Percentiles rank a stretch among this genome's conserved stretches.
Conservation (phyloP, 2,113 vertebrate genomes). For the Gracilinanus agilis region DNA sequence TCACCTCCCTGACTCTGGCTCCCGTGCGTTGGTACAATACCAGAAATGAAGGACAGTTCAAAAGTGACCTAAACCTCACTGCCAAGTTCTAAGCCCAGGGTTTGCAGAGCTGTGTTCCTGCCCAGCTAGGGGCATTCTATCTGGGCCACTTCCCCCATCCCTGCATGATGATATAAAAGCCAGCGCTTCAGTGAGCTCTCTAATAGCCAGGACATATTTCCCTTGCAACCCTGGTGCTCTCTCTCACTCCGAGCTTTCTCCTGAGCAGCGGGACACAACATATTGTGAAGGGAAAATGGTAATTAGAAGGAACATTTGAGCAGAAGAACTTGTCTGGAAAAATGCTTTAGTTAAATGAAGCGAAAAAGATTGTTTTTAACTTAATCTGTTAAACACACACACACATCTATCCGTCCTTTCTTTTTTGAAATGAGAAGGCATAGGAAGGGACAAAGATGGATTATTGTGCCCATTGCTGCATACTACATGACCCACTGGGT, state of each 20-base stretch:
- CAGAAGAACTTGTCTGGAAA: constrained; percentile 85
- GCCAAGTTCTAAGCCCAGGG: constrained; percentile 38
- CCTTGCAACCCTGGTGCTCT: constrained; percentile 70
- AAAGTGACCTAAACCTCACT: constrained; percentile 73
- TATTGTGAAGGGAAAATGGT: constrained; percentile 86
- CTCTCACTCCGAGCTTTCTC: constrained; percentile 79
- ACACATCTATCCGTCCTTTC: constrained; percentile 12
- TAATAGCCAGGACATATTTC: constrained; percentile 86
- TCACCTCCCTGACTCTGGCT: neutral
- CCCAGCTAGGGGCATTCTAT: constrained; percentile 74
- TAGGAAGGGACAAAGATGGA: neutral
- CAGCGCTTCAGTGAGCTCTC: constrained; percentile 82
- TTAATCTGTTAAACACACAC: constrained; percentile 82
- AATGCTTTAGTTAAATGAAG: constrained; percentile 86
- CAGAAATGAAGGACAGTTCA: constrained; percentile 28
- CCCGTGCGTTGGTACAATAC: constrained; percentile 38
- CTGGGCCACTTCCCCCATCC: constrained; percentile 80
- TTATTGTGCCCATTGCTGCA: neutral
- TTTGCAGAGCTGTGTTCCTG: constrained; percentile 62
- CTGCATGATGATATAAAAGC: constrained; percentile 79
- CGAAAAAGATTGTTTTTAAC: constrained; percentile 80
- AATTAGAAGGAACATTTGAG: constrained; percentile 85
- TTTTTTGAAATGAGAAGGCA: constrained; percentile 10
- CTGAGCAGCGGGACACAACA: constrained; percentile 81
- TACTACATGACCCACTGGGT: neutral